These are phyloP conservation scores for Ochropacha duplaris DNA, from an alignment of 2,888 invertebrate genomes.

Conservation along the genomic window DNA sequence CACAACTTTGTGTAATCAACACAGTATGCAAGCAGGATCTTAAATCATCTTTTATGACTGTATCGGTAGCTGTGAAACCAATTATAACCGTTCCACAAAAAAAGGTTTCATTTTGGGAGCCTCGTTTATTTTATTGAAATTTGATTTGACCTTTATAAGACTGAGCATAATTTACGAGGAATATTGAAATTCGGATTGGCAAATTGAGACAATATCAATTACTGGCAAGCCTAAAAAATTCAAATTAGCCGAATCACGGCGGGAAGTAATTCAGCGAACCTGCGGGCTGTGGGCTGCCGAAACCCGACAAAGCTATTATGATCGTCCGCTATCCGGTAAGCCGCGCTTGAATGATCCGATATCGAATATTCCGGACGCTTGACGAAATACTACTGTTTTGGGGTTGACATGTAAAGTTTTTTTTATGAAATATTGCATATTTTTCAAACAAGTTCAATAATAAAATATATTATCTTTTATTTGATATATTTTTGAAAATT, in stretches of 20 bases:
- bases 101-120: neutral
- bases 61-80: neutral
- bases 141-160: neutral
- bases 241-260: slow-evolving; percentile 1
- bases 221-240: neutral
- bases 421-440: no score
- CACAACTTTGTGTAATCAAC: no score
- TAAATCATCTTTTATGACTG: no score
- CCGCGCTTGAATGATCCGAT: neutral
- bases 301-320: slow-evolving; percentile 3
- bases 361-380: slow-evolving; percentile 3
- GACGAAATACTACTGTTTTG: neutral
- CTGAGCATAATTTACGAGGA: neutral
- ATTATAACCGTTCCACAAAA: neutral
- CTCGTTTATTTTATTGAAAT: neutral
- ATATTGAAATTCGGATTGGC: neutral
- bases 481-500: neutral
- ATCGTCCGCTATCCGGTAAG: slow-evolving; percentile 3
- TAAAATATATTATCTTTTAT: no score
- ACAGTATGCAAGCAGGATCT: no score
- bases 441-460: no score
- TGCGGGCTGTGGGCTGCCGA: neutral
- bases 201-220: slow-evolving; percentile 2
- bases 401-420: no score
- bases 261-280: neutral